Evolutionary conservation across 2,797 vertebrate genomes (phyloP), one percentile per base, ranked within the genome.

Genomic region (Parauchenoglanis ngamensis): DNA sequence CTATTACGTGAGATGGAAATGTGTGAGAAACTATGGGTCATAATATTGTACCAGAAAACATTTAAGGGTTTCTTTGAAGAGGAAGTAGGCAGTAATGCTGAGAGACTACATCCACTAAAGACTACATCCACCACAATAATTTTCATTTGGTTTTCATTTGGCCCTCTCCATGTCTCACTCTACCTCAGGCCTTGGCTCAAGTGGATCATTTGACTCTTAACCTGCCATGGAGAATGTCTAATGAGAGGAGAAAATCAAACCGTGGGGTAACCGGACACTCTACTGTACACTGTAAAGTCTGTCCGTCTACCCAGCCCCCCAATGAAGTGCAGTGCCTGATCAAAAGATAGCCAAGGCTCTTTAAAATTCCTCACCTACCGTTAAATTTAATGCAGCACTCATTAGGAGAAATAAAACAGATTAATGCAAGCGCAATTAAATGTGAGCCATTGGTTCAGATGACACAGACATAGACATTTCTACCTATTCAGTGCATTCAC

Each of bases 361-460:
- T 96, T 95, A 96, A 96, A 95, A 96, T 96, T 96, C 96, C 95
- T 95, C 94, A 92, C 93, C 94, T 94, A 95, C 94, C 95, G 94
- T 96, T 95, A 96, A 96, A 94, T 95, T 94, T 96, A 95, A 92
- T 87, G 94, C 92, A 89, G 92, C 61, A 93, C 95, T 96, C 95
- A 96, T 96, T 96, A 96, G 96, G 87, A 92, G 92, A 95, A 95
- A 96, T 96, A 95, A 95, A 96, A 95, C 92, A 94, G 94, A 96
- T 96, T 95, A 95, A 96, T 95, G 94, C 91, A 93, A 91, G 91
- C 92, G 93, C 94, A 95, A 95, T 95, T 96, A 95, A 96, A 96
- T 93, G 94, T 93, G 93, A 95, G 93, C 94, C 92, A 93, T 94
- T 91, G 93, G 92, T 94, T 93, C 92, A 92, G 94, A 93, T 90